Base-by-base conservation (phyloP, 2,797 vertebrate species). In the Sebastes oblongus region DNA sequence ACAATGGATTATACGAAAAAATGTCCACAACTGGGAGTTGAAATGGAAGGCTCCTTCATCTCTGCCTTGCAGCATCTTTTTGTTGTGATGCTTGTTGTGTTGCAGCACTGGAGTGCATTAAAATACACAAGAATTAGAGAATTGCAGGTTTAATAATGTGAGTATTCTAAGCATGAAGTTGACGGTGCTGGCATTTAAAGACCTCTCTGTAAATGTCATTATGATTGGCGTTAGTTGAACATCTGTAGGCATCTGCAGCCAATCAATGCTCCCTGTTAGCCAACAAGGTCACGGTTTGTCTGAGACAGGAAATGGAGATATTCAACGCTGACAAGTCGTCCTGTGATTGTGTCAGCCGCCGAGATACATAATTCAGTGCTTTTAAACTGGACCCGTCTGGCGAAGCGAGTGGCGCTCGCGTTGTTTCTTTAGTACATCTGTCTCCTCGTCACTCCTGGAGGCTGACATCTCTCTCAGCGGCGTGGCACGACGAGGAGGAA, bases 11-110 rank as follows among this genome's bases (percentile, higher is more conserved):
- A 92, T 89, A 92, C 34, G 13, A 88, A 93, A 61, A 92, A 92
- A 91, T 88, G 91, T 93, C 92, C 93, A 93, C 92, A 92, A 83
- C 90, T 87, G 92, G 92, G 92, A 94, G 90, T 91, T 91, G 91
- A 88, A 91, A 88, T 88, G 87, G 85, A 92, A 91, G 81, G 72
- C 80, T 83, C 80, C 91, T 92, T 92, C 87, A 89, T 92, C 89
- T 93, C 72, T 88, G 87, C 87, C 90, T 92, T 72, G 84, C 80
- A 82, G 91, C 81, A 69, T 89, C 67, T 90, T 91, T 46, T 84
- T 88, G 88, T 86, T 90, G 84, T 87, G 82, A 85, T 82, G 88
- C 86, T 54, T 84, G n/a, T 14, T 61, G 76, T 82, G 84, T 50
- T 82, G 80, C 86, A 80, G 79, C 70, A 59, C 64, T 75, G 64